Evolutionary conservation across 2,797 vertebrate genomes (phyloP).

Genomic region (Sardinella longiceps): DNA sequence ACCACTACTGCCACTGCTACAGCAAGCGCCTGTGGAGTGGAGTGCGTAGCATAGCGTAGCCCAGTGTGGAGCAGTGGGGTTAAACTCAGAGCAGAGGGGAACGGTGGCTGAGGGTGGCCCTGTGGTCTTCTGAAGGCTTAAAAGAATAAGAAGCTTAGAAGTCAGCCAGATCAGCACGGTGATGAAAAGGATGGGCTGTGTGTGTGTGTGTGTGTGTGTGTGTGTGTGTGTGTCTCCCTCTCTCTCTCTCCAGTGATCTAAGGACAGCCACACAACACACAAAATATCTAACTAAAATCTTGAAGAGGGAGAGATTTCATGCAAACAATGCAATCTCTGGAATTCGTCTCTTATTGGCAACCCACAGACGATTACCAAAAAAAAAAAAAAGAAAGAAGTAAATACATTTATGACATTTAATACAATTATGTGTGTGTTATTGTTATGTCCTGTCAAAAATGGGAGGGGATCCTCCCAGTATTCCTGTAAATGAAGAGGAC

Average conservation of each 20-base stretch:
- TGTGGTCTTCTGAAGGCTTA: not conserved
- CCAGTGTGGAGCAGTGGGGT: not conserved
- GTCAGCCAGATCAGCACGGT: not conserved
- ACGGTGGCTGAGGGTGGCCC: not conserved
- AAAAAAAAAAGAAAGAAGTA: not conserved
- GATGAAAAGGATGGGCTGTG: not conserved
- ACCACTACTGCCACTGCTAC: too few species aligned
- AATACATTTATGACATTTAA: too few species aligned
- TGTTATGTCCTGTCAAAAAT: not conserved
- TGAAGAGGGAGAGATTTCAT: not conserved
- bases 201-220: not conserved
- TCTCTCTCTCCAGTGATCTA: not conserved
- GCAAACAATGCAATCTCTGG: not conserved
- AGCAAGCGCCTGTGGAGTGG: not conserved
- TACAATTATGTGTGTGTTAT: too few species aligned
- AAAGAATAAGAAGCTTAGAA: conserved; percentile 17
- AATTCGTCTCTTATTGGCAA: not conserved
- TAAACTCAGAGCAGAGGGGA: not conserved
- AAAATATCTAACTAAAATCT: not conserved
- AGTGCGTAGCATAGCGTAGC: not conserved
- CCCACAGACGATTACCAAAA: not conserved
- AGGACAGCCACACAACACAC: not conserved
- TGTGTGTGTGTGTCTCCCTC: not conserved
- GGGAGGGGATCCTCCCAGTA: not conserved
- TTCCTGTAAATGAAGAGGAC: not conserved